Conservation (phyloP, 2,113 vertebrate species). For the Callithrix jacchus region DNA sequence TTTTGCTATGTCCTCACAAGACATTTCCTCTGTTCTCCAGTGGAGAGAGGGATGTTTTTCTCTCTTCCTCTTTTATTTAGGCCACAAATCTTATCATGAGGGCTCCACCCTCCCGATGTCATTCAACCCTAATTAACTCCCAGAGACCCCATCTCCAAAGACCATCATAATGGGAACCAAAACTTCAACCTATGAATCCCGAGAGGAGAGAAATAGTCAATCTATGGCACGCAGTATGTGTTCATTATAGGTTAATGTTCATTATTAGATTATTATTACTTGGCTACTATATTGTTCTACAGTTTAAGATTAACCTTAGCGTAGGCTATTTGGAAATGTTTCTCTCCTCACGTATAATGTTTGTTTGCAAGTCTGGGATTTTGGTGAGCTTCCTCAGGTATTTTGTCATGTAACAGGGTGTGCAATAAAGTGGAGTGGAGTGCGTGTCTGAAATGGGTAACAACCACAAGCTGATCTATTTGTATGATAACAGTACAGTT, state of each 20-base stretch:
- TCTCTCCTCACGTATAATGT: background rate
- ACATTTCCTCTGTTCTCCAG: background rate
- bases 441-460: background rate
- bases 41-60: background rate
- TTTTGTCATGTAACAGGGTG: background rate
- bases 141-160: background rate
- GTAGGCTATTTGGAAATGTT: background rate
- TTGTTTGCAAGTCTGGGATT: background rate
- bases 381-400: background rate
- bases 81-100: background rate
- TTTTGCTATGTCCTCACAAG: background rate
- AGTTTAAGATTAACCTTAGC: background rate
- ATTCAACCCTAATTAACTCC: background rate
- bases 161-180: background rate
- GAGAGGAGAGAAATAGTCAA: background rate
- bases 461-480: conserved; percentile 27
- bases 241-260: background rate
- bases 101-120: background rate
- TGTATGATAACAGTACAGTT: conserved; percentile 50
- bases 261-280: background rate
- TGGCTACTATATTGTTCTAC: background rate
- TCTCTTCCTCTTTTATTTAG: background rate
- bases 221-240: background rate
- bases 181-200: background rate
- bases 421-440: background rate